Percentiles rank a stretch among this genome's conserved stretches.
phyloP scores from a whole-genome alignment of 2,888 invertebrate genomes.

The Sylvicola fuscatus region DNA sequence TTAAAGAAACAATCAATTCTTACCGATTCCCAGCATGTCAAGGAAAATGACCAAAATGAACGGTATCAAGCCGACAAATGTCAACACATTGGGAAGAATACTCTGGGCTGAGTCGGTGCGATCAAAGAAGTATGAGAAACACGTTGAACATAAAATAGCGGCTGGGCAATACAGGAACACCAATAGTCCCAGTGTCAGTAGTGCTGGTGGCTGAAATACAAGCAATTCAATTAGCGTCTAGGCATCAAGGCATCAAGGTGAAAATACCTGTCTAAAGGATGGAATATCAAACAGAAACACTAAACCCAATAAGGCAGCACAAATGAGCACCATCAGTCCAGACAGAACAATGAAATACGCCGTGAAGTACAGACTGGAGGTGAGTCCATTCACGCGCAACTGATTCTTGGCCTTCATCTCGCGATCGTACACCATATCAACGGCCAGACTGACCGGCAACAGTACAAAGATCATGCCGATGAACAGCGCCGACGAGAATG shows the following conservation, averaged over 20 bases:
- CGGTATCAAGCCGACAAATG: conserved; percentile 53
- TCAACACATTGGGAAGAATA: conserved; percentile 54
- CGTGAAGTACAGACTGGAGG: conserved; percentile 51
- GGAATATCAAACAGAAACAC: conserved; percentile 13
- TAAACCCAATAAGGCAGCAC: conserved; percentile 35
- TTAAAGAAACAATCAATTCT: too few species aligned
- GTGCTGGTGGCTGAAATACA: conserved; percentile 33
- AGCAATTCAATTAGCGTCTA: too few species aligned
- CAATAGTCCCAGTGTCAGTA: conserved; percentile 41
- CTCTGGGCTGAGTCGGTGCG: conserved; percentile 67
- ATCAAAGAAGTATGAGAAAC: conserved; percentile 60
- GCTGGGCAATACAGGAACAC: conserved; percentile 52
- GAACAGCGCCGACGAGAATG: conserved; percentile 51
- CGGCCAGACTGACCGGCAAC: conserved; percentile 54
- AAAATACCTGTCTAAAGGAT: conserved; percentile 5
- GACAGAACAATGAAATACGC: conserved; percentile 54
- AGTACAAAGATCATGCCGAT: conserved; percentile 65
- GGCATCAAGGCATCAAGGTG: too few species aligned
- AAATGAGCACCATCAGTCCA: conserved; percentile 45
- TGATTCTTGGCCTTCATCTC: conserved; percentile 72
- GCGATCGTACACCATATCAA: conserved; percentile 64
- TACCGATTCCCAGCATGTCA: conserved; percentile 50
- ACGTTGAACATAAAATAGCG: conserved; percentile 53
- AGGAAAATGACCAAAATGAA: conserved; percentile 49
- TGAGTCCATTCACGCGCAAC: conserved; percentile 58